Evolutionary conservation across 2,113 vertebrate species (phyloP), one percentile per base, ranked within the genome.

Genomic region (Pachypanchax playfairii): DNA sequence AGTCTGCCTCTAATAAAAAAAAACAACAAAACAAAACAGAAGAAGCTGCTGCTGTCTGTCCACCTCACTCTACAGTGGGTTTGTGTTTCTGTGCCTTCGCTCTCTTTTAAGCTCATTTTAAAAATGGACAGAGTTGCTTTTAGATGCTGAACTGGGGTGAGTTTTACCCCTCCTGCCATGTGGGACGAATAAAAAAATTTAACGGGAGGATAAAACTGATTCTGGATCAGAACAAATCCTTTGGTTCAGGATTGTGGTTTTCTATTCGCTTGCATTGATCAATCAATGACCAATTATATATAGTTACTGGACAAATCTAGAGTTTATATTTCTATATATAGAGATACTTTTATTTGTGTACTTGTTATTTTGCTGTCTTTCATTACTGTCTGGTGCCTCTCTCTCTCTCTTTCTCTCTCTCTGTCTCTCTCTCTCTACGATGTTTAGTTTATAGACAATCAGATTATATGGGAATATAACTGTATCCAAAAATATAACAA

Each of bases 381-480:
- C 83, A 61, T 85, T 85, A 70, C 72, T 79, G 82, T 89, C 75
- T 81, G 80, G 85, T 91, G 89, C 85, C 88, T 91, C 86, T 82
- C 33, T 35, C 6, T 6, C 33, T 35, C 55, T 62, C 72, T 71
- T n/a, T n/a, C n/a, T n/a, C n/a, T n/a, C 33, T 35, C 55, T 62
- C 72, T 71, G n/a, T 91, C 86, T 82, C 33, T 35, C 6, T 6
- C 33, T 35, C 55, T 62, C 72, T 71, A 35, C 56, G 60, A 70
- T 54, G 78, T 90, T 87, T 80, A 80, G 76, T 83, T 89, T 71
- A 36, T 85, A 90, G 91, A 92, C 90, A 92, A 92, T 92, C 88
- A 87, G 80, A 78, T 49, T 62, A 74, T 49, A 67, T 28, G 24
- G 35, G n/a, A 85, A 56, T 25, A 67, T 48, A 78, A 71, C 54